Evolutionary conservation across 2,113 vertebrate genomes (phyloP), one percentile per base, ranked within the genome.

Genomic region (Scartelaos histophorus): DNA sequence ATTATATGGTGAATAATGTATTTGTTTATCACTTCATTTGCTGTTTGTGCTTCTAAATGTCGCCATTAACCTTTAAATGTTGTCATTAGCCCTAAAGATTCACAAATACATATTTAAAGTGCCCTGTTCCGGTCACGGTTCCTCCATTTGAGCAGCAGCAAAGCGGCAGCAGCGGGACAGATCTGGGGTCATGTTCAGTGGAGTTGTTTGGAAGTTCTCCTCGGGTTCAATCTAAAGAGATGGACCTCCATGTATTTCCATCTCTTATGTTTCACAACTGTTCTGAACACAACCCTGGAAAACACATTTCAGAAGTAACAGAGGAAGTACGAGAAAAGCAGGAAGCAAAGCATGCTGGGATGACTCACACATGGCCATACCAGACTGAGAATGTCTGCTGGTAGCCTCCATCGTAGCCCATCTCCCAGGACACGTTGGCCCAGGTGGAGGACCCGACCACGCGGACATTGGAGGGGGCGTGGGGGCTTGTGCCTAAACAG

Each of bases 301-400:
- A 82, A 87, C 64, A 90, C 71, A 79, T 76, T 76, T 79, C 45
- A 87, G 73, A 76, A 82, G 74, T 29, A 89, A 82, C 70, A 85
- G 84, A 86, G 67, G 67, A 81, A 47, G 70, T 71, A 82, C 78
- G 77, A 82, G 76, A 78, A 78, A 95, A 96, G 95, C 96, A 94
- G 95, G 95, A 95, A 97, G 97, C 96, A 95, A 98, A 97, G 96
- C 97, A 95, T 97, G 97, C 97, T 92, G 92, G 96, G 95, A 95
- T 95, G 95, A 99, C 97, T 99, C 97, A 99, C 97, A 98, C 97
- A 98, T 96, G 95, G 95, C 97, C 97, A 90, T 99, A 99, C 98
- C 97, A 99, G 95, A 99, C 98, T 96, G 97, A 98, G 94, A 98
- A 98, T 95, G 96, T 97, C 96, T 99, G 97, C 93, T 95, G 96